These are phyloP conservation scores for Chiroxiphia lanceolata DNA, from an alignment of 2,797 vertebrate species.

Conservation along the genomic window DNA sequence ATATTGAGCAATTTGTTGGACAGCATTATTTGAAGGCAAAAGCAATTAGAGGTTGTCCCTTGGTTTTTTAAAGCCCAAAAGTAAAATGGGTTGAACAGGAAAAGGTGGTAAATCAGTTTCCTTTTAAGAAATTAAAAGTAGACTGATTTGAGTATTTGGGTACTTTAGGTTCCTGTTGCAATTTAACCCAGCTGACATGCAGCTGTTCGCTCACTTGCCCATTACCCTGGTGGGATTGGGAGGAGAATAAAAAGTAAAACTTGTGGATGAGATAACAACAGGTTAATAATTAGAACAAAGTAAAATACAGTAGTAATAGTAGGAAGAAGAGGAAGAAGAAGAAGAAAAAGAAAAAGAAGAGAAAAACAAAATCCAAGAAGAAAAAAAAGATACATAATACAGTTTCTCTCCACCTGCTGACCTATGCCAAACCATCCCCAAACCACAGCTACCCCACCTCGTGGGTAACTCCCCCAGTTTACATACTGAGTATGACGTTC, in stretches of 20 bases:
- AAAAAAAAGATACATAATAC: too few species aligned
- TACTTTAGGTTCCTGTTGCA: background rate
- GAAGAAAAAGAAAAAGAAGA: background rate
- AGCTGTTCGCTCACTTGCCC: background rate
- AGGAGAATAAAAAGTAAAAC: background rate
- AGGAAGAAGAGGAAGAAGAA: background rate
- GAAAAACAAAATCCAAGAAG: background rate
- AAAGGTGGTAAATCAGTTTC: background rate
- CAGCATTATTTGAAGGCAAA: background rate
- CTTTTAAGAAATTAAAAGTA: background rate
- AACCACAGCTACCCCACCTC: too few species aligned
- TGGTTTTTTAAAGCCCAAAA: background rate
- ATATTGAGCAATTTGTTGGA: background rate
- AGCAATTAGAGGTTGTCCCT: background rate
- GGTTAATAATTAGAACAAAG: background rate
- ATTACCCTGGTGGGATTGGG: rapidly evolving
- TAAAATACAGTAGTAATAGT: background rate
- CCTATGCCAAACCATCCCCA: rapidly evolving
- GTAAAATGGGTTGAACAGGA: background rate
- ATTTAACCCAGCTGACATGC: background rate
- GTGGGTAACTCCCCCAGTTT: background rate
- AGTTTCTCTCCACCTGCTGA: background rate
- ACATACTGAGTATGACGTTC: background rate
- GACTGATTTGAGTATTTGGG: background rate
- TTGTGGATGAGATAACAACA: background rate